Conservation (phyloP, 2,113 vertebrate genomes). For the Fregata magnificens region DNA sequence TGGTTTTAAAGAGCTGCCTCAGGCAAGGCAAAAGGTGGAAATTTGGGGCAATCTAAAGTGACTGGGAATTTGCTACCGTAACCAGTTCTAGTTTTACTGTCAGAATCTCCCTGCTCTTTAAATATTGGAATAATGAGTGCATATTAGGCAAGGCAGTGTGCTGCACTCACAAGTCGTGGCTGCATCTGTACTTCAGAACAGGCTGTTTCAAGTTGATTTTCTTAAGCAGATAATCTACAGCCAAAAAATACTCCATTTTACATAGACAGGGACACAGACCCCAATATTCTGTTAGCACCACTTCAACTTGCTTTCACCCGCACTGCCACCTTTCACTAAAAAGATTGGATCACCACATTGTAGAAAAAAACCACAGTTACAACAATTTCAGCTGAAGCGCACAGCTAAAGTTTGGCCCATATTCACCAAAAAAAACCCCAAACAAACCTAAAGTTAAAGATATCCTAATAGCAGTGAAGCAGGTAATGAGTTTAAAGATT, state of each 20-base stretch:
- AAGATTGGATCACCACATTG: background rate
- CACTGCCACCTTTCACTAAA: background rate
- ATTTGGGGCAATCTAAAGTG: background rate
- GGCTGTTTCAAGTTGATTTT: background rate
- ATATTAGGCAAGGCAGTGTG: background rate
- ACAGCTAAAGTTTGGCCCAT: background rate
- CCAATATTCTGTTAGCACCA: background rate
- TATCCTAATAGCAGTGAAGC: background rate
- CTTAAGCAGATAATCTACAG: background rate
- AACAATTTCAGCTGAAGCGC: background rate
- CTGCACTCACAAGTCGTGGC: background rate
- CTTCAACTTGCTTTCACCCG: background rate
- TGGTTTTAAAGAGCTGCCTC: background rate
- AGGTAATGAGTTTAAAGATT: background rate
- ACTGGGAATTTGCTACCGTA: background rate
- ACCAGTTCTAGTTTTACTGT: background rate
- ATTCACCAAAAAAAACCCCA: background rate
- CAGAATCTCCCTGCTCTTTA: background rate
- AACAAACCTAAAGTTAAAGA: background rate
- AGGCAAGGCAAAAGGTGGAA: background rate
- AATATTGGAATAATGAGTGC: background rate
- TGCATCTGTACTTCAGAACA: background rate
- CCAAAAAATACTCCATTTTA: background rate
- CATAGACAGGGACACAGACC: background rate
- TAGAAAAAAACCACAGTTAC: background rate